phyloP scores from a whole-genome alignment of 53 echinoderm and acorn worm genomes.

The Holothuria scabra region DNA sequence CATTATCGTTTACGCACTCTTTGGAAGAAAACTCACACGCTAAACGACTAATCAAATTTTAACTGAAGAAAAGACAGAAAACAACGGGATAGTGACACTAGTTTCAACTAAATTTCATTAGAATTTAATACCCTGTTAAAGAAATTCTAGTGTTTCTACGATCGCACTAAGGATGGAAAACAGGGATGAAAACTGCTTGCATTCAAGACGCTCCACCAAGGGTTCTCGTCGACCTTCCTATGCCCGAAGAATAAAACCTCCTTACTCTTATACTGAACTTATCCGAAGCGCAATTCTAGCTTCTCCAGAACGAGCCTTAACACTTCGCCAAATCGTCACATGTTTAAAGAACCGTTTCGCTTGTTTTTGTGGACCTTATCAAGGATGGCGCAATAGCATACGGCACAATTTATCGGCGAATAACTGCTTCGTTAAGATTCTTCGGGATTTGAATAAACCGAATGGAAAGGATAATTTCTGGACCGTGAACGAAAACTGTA shows the following conservation, averaged over 20 bases:
- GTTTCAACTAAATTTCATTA: too few species aligned
- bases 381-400: conserved; percentile 62
- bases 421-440: conserved; percentile 56
- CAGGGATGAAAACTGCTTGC: too few species aligned
- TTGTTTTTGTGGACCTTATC: conserved; percentile 55
- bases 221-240: conserved; percentile 66
- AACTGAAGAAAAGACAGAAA: too few species aligned
- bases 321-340: conserved; percentile 49
- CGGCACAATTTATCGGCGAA: conserved; percentile 61
- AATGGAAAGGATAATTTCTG: conserved; percentile 67
- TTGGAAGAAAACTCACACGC: too few species aligned
- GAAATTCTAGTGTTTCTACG: too few species aligned
- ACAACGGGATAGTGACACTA: too few species aligned
- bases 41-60: too few species aligned
- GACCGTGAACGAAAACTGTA: conserved; percentile 64
- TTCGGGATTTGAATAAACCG: conserved; percentile 4
- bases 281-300: conserved; percentile 52
- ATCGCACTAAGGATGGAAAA: too few species aligned
- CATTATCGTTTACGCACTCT: too few species aligned
- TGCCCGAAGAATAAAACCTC: conserved; percentile 51
- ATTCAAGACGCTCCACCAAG: conserved; percentile 45
- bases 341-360: conserved; percentile 28
- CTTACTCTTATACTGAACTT: conserved; percentile 63
- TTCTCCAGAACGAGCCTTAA: conserved; percentile 36
- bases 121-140: too few species aligned